Evolutionary conservation across 2,797 vertebrate species (phyloP), one percentile per base, ranked within the genome.

Genomic region (Smutsia temminckii): DNA sequence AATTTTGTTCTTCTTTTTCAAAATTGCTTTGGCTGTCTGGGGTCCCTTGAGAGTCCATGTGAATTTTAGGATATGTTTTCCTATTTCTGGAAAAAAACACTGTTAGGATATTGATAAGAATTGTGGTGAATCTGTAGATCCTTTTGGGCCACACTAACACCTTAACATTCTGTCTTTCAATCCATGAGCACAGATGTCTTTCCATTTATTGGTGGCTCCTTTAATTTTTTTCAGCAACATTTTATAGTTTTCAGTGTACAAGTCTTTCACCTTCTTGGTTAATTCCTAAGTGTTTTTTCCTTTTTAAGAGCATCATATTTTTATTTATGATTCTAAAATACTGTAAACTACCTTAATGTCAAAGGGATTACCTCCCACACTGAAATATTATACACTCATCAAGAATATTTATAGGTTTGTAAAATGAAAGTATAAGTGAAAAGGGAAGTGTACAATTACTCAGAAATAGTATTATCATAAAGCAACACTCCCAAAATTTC

Each of bases 301-400:
- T 84, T 68, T 78, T 72, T 84, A 53, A 85, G 55, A 68, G 34
- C 18, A 85, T 75, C n/a, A 51, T 4, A 29, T 66, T 94, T 89
- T 93, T 66, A 93, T 83, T 96, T 91, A 78, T 46, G 83, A 75
- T 32, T 95, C 74, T 34, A 66, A 85, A 93, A 86, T 66, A 55
- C 8, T 13, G 27, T 66, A 74, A 95, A 85, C 7, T 55, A 88
- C 32, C 27, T 91, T 23, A 92, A 64, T 53, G 21, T 69, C 68
- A 93, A 95, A 93, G 29, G 55, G 25, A 92, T 51, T 85, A 40
- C 20, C 20, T 17, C 6, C 69, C 20, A 55, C 17, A 32, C 18
- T 71, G 59, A 88, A 90, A 89, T 37, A 63, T 66, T 63, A 88
- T 1, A 63, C 37, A 66, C 5, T 8, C 71, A 57, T n/a, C 18